Evolutionary conservation across 1,140 invertebrate genomes (phyloP).

Genomic region (Megathymus violae): DNA sequence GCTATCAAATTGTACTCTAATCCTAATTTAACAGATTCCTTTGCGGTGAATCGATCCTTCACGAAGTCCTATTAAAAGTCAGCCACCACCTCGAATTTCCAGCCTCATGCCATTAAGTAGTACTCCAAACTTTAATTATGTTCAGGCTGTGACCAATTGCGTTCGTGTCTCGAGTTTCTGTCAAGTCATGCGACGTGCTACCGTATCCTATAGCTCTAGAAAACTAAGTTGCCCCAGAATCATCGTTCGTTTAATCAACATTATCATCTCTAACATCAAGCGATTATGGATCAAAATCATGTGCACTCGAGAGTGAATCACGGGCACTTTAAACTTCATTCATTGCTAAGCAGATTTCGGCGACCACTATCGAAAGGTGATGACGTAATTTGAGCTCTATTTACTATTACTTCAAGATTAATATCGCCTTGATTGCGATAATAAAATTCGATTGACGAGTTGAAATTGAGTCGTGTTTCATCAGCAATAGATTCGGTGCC

Average conservation of each 20-base stretch:
- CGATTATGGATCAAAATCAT: slow-evolving; percentile 58
- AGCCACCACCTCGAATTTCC: slow-evolving; percentile 79
- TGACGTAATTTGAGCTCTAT: slow-evolving; percentile 74
- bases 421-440: slow-evolving; percentile 48
- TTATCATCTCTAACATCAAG: slow-evolving; percentile 53
- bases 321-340: slow-evolving; percentile 56
- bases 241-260: slow-evolving; percentile 31
- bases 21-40: slow-evolving; percentile 75
- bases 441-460: slow-evolving; percentile 60
- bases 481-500: slow-evolving; percentile 61
- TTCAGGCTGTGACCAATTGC: slow-evolving; percentile 81
- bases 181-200: slow-evolving; percentile 82
- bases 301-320: slow-evolving; percentile 37
- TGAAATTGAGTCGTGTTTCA: slow-evolving; percentile 72
- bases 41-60: slow-evolving; percentile 70
- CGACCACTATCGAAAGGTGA: slow-evolving; percentile 48
- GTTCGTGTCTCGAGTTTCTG: slow-evolving; percentile 79
- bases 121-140: slow-evolving; percentile 83
- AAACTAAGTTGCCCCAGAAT: slow-evolving; percentile 45
- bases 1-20: slow-evolving; percentile 46
- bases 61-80: slow-evolving; percentile 82
- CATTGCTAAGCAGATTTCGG: slow-evolving; percentile 61
- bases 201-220: slow-evolving; percentile 69
- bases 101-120: slow-evolving; percentile 80
- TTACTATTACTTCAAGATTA: slow-evolving; percentile 53